Evolutionary conservation across 2,797 vertebrate species (phyloP).

Genomic region (Coilia nasus): DNA sequence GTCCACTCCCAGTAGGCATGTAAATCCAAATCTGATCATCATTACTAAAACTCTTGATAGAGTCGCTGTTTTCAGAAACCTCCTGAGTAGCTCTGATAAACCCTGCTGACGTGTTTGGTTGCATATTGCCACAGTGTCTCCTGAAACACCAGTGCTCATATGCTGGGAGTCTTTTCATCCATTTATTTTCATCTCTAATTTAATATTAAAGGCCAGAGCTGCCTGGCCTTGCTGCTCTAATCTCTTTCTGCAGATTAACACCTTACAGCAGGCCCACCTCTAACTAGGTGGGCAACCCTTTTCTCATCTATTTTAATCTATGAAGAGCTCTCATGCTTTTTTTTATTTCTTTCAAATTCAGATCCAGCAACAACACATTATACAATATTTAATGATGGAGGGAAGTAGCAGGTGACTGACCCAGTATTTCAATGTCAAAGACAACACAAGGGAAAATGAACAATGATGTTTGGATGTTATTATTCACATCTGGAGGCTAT

Average conservation of each 20-base stretch:
- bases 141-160: background rate
- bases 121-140: background rate
- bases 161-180: background rate
- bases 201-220: conserved; percentile 35
- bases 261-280: conserved; percentile 1
- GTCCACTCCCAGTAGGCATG: too few species aligned
- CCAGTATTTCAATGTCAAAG: background rate
- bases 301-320: background rate
- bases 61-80: background rate
- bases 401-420: background rate
- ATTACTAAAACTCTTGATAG: background rate
- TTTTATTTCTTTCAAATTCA: background rate
- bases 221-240: conserved; percentile 37
- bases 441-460: background rate
- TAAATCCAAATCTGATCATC: background rate
- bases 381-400: background rate
- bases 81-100: background rate
- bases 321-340: background rate
- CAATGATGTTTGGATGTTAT: background rate
- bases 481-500: background rate
- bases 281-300: background rate
- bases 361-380: background rate
- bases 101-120: background rate
- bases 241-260: conserved; percentile 39
- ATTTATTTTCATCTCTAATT: conserved; percentile 26